Percentiles rank a stretch among this genome's conserved stretches.
These are phyloP conservation scores for Drosophila melanocephala DNA, from an alignment of 2,888 invertebrate species.

Conservation along the genomic window DNA sequence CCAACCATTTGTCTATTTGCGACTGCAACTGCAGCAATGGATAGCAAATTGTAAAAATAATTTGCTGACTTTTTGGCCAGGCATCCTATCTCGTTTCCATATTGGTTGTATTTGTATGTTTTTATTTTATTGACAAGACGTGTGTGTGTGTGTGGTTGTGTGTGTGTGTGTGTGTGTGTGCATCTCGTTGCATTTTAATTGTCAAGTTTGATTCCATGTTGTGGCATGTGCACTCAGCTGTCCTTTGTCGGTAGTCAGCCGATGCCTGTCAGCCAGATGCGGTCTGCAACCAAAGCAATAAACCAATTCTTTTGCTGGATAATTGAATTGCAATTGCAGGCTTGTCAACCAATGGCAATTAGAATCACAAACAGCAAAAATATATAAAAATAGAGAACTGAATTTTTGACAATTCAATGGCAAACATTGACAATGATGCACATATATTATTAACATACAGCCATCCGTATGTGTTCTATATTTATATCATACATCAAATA, in stretches of 20 bases:
- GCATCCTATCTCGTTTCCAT: neutral
- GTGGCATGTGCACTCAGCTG: conserved; percentile 23
- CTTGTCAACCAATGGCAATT: conserved; percentile 4
- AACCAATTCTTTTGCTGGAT: conserved; percentile 15
- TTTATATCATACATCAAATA: neutral
- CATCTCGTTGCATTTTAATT: conserved; percentile 65
- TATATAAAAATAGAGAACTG: neutral
- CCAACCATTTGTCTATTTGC: conserved; percentile 43
- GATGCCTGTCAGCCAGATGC: conserved; percentile 44
- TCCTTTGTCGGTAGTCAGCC: conserved; percentile 47
- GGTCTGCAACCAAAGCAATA: neutral
- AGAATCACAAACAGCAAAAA: neutral
- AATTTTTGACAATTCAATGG: neutral
- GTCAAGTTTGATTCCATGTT: conserved; percentile 55
- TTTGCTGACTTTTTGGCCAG: conserved; percentile 68
- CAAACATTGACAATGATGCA: neutral
- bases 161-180: neutral
- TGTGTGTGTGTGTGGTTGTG: conserved; percentile 1
- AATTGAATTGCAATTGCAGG: neutral
- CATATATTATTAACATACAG: neutral
- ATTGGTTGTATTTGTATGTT: neutral
- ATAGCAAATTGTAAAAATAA: conserved; percentile 57
- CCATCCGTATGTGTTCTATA: too few relatives aligned
- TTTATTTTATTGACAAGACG: conserved; percentile 5
- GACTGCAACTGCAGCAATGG: conserved; percentile 54